Base-by-base conservation (phyloP, 2,888 invertebrate species). In the Chaitophorus viminalis region DNA sequence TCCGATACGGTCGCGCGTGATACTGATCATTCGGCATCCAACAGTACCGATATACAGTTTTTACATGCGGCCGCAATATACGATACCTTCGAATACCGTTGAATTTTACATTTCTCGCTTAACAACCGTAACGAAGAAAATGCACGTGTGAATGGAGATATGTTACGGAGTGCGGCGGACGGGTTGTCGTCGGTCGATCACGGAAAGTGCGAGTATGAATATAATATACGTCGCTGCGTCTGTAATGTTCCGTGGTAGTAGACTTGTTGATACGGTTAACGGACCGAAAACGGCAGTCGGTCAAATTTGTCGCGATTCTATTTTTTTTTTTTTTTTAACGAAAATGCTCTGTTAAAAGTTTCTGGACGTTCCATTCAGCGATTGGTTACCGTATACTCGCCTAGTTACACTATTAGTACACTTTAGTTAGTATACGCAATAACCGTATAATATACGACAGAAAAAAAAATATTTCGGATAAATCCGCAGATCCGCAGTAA, bases 351-450 rank as follows among this genome's bases (percentile, higher is more conserved):
- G 72, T 52, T 4, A 8, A n/a, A 52, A 72, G 33, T 82, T 31
- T 52, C 46, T 0, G 25, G 46, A 21, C 70, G 25, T 72, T 72
- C 82, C 70, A 82, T 82, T 82, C 52, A 72, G 8, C 46, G 70
- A 82, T 82, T 82, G 70, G 82, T 70, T 39, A 65, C 21, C 31
- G 72, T 33, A 3, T 4, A 36, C 33, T 11, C 29, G 5, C 25
- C 6, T 46, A 46, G 1, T 5, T 39, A 9, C 6, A 9, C 46
- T 46, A 9, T 46, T 46, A 5, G n/a, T 1, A 46, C 11, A 46
- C 8, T 9, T 9, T 1, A 8, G 46, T 46, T 5, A 1, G 46
- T 46, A 46, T 9, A 46, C 46, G 9, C 9, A 9, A 46, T 46
- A 46, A 9, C 9, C 46, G 9, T 36, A 36, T 46, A 46, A 46